Evolutionary conservation across 2,797 vertebrate species (phyloP).

Genomic region (Danio aesculapii): DNA sequence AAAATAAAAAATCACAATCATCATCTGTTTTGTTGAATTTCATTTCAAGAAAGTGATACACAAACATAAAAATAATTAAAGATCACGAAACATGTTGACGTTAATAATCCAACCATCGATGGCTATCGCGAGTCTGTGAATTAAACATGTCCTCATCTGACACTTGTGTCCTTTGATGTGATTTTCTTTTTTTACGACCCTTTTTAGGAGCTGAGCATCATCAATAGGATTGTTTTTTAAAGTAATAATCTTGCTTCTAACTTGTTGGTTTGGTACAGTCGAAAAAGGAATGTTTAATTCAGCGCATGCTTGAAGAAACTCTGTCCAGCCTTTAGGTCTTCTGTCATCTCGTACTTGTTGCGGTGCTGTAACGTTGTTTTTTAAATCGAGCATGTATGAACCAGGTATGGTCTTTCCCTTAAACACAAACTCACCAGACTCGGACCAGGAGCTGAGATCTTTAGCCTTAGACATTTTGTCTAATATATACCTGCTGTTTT

Average conservation of each 20-base stretch:
- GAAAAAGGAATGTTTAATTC: background rate
- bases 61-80: background rate
- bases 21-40: background rate
- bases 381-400: background rate
- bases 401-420: background rate
- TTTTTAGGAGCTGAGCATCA: background rate
- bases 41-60: background rate
- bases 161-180: fast-evolving
- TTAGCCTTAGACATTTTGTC: conserved; percentile 1
- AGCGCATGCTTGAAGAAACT: background rate
- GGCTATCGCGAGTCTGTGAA: background rate
- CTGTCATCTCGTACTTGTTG: background rate
- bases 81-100: too few relatives aligned
- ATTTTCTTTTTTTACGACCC: background rate
- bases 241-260: background rate
- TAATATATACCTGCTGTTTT: conserved; percentile 35
- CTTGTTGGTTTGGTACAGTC: background rate
- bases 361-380: too few relatives aligned
- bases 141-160: background rate
- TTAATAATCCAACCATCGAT: background rate
- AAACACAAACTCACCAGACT: conserved; percentile 19
- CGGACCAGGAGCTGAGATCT: background rate
- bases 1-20: background rate
- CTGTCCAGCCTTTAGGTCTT: background rate
- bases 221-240: background rate